Percentiles rank a stretch among this genome's conserved stretches.
Evolutionary conservation across 2,113 vertebrate species (phyloP).

Genomic region (Hystrix cristata): DNA sequence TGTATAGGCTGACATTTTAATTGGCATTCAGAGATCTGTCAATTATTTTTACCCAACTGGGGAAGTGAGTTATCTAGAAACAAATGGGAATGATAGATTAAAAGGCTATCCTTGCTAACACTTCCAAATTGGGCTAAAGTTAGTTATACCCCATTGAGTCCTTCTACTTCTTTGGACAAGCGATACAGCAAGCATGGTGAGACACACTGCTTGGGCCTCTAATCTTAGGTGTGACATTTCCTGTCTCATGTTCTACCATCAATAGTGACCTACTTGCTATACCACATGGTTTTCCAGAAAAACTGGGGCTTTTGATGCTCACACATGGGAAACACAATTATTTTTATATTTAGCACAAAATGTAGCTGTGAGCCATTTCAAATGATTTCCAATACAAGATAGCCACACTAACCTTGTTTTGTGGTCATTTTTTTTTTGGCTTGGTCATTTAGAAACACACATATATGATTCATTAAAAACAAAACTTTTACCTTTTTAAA

Average conservation of each 20-base stretch:
- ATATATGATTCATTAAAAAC: conserved; percentile 54
- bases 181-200: conserved; percentile 25
- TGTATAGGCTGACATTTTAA: conserved; percentile 63
- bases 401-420: conserved; percentile 36
- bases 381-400: conserved; percentile 58
- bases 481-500: conserved; percentile 31
- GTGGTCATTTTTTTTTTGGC: conserved; percentile 51
- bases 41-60: conserved; percentile 58
- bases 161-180: background rate
- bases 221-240: conserved; percentile 79
- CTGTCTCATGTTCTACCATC: conserved; percentile 66
- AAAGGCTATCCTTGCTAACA: conserved; percentile 69
- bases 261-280: conserved; percentile 77
- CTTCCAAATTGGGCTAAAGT: conserved; percentile 70
- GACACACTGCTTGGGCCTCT: conserved; percentile 72
- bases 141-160: conserved; percentile 51
- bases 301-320: conserved; percentile 73
- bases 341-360: conserved; percentile 80
- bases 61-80: conserved; percentile 69
- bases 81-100: conserved; percentile 30
- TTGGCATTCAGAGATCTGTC: conserved; percentile 62
- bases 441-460: conserved; percentile 61
- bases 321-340: conserved; percentile 82
- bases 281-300: conserved; percentile 67
- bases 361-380: conserved; percentile 56